A percentile compares a stretch with the other conserved stretches of the same genome.
Conservation (phyloP, 2,113 vertebrate species). For the Saguinus imperator region DNA sequence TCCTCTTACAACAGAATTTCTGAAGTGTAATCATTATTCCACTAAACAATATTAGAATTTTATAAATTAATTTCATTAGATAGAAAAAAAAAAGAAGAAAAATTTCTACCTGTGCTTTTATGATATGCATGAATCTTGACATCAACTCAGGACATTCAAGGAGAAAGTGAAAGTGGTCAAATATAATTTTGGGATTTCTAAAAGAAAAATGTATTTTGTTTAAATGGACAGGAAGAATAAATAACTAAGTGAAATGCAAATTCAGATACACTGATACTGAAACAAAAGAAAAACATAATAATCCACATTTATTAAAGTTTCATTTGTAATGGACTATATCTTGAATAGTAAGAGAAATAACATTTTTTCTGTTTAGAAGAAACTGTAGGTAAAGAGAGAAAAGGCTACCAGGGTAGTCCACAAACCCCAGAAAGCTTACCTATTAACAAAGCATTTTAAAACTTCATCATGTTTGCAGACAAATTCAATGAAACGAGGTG, state of each 20-base stretch:
- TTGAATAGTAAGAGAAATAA: slow-evolving; percentile 13
- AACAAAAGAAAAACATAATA: slow-evolving; percentile 18
- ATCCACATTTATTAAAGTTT: background rate
- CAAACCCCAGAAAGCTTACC: slow-evolving; percentile 84
- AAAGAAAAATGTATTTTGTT: slow-evolving; percentile 66
- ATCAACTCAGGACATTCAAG: slow-evolving; percentile 98
- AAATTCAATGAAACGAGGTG: slow-evolving; percentile 98
- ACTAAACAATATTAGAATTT: slow-evolving; percentile 9
- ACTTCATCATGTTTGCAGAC: slow-evolving; percentile 98
- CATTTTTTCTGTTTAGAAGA: slow-evolving; percentile 21
- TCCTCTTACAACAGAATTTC: background rate
- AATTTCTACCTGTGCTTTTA: slow-evolving; percentile 94
- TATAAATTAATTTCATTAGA: slow-evolving; percentile 35
- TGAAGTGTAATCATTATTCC: slow-evolving; percentile 7
- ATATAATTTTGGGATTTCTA: slow-evolving; percentile 99
- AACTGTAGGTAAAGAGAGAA: background rate
- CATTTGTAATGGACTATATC: slow-evolving; percentile 7
- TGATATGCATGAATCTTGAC: slow-evolving; percentile 99
- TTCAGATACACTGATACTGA: background rate
- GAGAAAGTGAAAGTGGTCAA: slow-evolving; percentile 99
- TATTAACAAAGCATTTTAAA: slow-evolving; percentile 98
- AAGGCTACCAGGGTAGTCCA: background rate
- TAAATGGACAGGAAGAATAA: slow-evolving; percentile 33
- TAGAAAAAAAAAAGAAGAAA: slow-evolving; percentile 46
- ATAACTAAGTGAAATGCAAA: slow-evolving; percentile 18